phyloP scores from a whole-genome alignment of 1,140 invertebrate species.

The Megalonaias nervosa region DNA sequence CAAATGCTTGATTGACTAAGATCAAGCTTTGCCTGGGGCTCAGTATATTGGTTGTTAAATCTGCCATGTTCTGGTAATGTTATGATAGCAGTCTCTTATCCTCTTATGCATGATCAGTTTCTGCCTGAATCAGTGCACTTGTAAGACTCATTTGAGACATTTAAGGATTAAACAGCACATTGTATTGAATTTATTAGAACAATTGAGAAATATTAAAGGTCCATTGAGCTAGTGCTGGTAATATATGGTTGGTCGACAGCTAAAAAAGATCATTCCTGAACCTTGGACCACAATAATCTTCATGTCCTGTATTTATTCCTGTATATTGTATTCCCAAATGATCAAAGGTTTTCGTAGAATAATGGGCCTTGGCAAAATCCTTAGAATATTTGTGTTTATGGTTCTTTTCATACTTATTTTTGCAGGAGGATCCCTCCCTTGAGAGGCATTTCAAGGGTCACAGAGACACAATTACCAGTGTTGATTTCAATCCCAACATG shows the following conservation, averaged over 20 bases:
- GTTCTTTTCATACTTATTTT: constrained; percentile 21
- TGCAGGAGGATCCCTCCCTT: constrained; percentile 76
- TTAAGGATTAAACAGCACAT: too few relatives aligned
- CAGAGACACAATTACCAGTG: constrained; percentile 79
- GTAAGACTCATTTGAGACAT: too few relatives aligned
- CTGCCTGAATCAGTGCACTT: too few relatives aligned
- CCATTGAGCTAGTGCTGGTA: background rate
- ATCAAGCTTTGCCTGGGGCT: too few relatives aligned
- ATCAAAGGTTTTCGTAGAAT: background rate
- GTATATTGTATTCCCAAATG: background rate
- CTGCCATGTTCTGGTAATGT: too few relatives aligned
- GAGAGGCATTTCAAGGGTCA: constrained; percentile 88
- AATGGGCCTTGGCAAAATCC: background rate
- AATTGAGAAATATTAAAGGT: too few relatives aligned
- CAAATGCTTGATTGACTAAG: too few relatives aligned
- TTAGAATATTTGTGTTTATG: background rate
- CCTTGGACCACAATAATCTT: background rate
- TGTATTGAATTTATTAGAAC: too few relatives aligned
- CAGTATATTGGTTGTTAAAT: too few relatives aligned
- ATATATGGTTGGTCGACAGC: background rate
- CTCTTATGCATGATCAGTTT: too few relatives aligned
- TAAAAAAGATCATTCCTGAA: background rate
- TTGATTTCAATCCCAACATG: constrained; percentile 84
- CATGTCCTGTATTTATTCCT: background rate
- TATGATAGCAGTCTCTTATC: too few relatives aligned